Evolutionary conservation across 2,797 vertebrate species (phyloP).

Genomic region (Gallinago stenura): DNA sequence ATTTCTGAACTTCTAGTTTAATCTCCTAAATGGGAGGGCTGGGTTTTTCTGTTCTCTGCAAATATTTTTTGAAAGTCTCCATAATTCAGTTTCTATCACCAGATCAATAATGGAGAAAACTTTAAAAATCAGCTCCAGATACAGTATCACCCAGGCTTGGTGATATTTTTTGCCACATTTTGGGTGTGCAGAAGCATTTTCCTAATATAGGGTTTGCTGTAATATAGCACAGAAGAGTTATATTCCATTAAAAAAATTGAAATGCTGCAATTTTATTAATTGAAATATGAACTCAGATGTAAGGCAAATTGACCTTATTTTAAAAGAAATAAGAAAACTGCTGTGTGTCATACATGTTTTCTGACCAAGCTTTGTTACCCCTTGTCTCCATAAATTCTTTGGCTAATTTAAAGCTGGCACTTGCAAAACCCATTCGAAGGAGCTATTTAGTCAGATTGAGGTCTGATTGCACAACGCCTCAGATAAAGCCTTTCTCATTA

Average conservation of each 20-base stretch:
- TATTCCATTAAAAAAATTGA: neutral
- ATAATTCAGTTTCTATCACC: neutral
- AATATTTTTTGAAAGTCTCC: fast-evolving
- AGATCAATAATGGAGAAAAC: neutral
- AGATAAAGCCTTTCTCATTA: neutral
- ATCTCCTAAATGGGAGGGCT: neutral
- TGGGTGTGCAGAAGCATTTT: neutral
- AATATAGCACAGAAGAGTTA: neutral
- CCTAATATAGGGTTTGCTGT: neutral
- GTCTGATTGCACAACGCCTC: neutral
- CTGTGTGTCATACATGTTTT: fast-evolving
- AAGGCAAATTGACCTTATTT: neutral
- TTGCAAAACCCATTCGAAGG: neutral
- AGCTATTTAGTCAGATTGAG: neutral
- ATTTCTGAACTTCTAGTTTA: neutral
- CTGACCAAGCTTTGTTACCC: neutral
- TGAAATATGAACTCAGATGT: neutral
- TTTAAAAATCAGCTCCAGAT: neutral
- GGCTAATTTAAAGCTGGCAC: neutral
- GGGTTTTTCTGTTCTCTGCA: neutral
- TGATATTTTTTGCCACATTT: neutral
- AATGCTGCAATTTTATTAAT: neutral
- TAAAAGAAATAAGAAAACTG: neutral
- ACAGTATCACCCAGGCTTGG: neutral
- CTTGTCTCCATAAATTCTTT: neutral